phyloP scores from a whole-genome alignment of 2,888 invertebrate species.

The Amiota minor region DNA sequence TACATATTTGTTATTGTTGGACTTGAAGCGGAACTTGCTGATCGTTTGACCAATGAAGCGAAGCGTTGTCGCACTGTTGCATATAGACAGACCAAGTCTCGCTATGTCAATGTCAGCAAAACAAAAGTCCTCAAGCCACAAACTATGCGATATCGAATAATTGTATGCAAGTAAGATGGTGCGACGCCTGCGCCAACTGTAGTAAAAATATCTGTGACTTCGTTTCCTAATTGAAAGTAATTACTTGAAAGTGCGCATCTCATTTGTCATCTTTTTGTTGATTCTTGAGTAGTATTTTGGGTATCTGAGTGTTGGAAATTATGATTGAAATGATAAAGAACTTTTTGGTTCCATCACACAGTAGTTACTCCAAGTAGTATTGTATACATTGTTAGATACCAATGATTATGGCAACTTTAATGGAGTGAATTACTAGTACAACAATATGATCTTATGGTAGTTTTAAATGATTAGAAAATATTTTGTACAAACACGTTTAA shows the following conservation, averaged over 20 bases:
- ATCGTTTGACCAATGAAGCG: slow-evolving; percentile 17
- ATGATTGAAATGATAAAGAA: too few species aligned
- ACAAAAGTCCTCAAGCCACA: slow-evolving; percentile 58
- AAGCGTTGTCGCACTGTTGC: slow-evolving; percentile 31
- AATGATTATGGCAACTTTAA: too few species aligned
- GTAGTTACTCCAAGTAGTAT: too few species aligned
- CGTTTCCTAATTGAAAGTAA: slow-evolving; percentile 70
- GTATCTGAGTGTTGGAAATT: too few species aligned
- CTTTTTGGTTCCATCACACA: too few species aligned
- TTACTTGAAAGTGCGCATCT: slow-evolving; percentile 68
- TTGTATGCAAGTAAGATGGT: slow-evolving; percentile 32
- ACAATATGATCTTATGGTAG: too few species aligned
- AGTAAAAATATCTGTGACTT: slow-evolving; percentile 21
- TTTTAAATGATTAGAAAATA: too few species aligned
- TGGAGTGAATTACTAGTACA: too few species aligned
- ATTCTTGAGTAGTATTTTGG: not conserved
- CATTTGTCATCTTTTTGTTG: slow-evolving; percentile 68
- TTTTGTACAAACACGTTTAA: too few species aligned
- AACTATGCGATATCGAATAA: slow-evolving; percentile 9
- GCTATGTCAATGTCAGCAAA: slow-evolving; percentile 70
- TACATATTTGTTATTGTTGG: not conserved
- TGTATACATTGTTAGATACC: too few species aligned
- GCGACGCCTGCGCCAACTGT: slow-evolving; percentile 59
- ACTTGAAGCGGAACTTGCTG: not conserved
- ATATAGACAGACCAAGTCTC: slow-evolving; percentile 47